Evolutionary conservation across 2,113 vertebrate genomes (phyloP).

Genomic region (Varanus komodoensis): DNA sequence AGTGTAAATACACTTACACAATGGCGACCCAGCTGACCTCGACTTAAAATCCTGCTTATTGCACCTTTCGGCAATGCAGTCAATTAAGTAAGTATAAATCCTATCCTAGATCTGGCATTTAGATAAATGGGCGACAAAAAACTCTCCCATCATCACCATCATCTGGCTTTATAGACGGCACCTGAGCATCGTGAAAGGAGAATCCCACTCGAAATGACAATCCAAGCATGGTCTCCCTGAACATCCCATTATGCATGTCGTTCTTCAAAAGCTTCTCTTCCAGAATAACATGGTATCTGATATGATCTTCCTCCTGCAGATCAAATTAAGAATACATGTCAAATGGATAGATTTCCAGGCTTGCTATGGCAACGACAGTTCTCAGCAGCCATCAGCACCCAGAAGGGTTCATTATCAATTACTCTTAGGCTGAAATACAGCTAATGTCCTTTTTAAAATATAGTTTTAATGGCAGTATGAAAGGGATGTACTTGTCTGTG

Average conservation of each 20-base stretch:
- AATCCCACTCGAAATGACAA: constrained; percentile 86
- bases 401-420: neutral
- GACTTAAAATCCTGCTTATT: neutral
- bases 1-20: constrained; percentile 16
- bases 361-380: neutral
- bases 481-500: neutral
- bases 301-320: constrained; percentile 81
- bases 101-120: neutral
- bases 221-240: constrained; percentile 89
- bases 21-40: neutral
- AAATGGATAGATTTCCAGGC: neutral
- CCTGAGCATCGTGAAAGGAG: constrained; percentile 83
- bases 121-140: neutral
- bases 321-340: neutral
- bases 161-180: constrained; percentile 57
- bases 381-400: neutral
- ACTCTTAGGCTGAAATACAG: neutral
- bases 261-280: constrained; percentile 84
- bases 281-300: constrained; percentile 86
- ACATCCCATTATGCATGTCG: constrained; percentile 84
- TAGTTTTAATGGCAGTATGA: neutral
- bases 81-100: neutral
- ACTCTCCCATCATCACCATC: neutral
- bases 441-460: neutral
- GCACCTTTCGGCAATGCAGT: neutral